A percentile compares a stretch with the other conserved stretches of the same genome.
Conservation (phyloP, 2,888 invertebrate species). For the Caenorhabditis sp. region DNA sequence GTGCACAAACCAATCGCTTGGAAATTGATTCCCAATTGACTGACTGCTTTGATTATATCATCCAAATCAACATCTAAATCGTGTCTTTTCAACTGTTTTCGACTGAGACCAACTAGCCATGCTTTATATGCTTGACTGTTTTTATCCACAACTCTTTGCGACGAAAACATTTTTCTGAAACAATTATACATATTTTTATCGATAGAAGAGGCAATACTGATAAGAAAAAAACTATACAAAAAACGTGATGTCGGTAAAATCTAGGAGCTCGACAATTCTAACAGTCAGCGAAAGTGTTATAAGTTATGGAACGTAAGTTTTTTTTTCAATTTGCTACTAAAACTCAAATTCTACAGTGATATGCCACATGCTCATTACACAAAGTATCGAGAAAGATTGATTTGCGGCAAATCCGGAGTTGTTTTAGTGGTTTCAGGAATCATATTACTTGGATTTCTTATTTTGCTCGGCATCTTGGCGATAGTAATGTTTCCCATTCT, state of each 20-base stretch:
- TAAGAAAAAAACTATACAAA: neutral
- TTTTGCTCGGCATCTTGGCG: slow-evolving; percentile 23
- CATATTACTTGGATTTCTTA: slow-evolving; percentile 22
- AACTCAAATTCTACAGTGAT: slow-evolving; percentile 19
- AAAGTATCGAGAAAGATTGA: slow-evolving; percentile 17
- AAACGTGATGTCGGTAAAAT: neutral
- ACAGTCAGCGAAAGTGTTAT: slow-evolving; percentile 17
- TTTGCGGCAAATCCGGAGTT: slow-evolving; percentile 32
- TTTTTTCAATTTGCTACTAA: neutral
- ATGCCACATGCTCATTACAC: slow-evolving; percentile 26
- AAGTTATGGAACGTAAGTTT: slow-evolving; percentile 30
- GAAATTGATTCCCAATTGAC: neutral
- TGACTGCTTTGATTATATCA: neutral
- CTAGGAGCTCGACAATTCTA: neutral
- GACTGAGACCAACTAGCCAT: neutral
- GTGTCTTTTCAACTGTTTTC: neutral
- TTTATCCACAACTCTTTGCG: neutral
- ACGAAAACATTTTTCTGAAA: slow-evolving; percentile 3
- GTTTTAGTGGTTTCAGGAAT: slow-evolving; percentile 11
- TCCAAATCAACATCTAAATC: slow-evolving; percentile 4
- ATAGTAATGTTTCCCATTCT: slow-evolving; percentile 29
- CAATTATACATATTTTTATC: neutral
- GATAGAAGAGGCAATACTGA: neutral
- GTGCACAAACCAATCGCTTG: neutral
- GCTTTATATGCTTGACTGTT: neutral